Conservation (phyloP, 1,140 invertebrate genomes). For the Phenacoccus solenopsis region DNA sequence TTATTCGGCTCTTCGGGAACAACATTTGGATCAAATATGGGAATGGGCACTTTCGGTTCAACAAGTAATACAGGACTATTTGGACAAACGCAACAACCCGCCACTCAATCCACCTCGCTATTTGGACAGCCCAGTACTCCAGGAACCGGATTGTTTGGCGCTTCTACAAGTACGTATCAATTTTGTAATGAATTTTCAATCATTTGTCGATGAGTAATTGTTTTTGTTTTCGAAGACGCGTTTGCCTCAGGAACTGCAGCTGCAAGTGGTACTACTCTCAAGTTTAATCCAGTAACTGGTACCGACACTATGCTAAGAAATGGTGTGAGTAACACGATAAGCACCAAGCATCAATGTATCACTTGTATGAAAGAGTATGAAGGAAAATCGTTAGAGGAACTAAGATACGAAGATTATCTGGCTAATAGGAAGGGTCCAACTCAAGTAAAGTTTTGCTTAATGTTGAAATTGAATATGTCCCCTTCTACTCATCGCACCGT, state of each 20-base stretch:
- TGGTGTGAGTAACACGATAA: constrained; percentile 66
- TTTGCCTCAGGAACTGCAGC: constrained; percentile 39
- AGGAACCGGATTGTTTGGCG: constrained; percentile 45
- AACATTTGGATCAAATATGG: constrained; percentile 48
- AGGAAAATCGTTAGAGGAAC: constrained; percentile 81
- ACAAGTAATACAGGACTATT: constrained; percentile 32
- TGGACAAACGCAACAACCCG: constrained; percentile 32
- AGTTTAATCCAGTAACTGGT: constrained; percentile 75
- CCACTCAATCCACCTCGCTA: constrained; percentile 35
- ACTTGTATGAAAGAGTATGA: constrained; percentile 98
- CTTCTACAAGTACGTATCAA: constrained; percentile 28
- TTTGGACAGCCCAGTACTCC: constrained; percentile 48
- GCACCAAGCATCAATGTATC: constrained; percentile 87
- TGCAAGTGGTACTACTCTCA: constrained; percentile 55
- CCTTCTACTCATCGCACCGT: not conserved
- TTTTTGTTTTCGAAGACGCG: constrained; percentile 18
- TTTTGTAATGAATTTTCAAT: not conserved
- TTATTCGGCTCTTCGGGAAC: constrained; percentile 41
- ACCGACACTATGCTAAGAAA: constrained; percentile 85
- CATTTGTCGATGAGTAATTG: constrained; percentile 8
- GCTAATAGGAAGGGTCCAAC: constrained; percentile 68
- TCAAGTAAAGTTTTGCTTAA: constrained; percentile 29
- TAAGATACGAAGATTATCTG: constrained; percentile 84
- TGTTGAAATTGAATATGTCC: constrained; percentile 27
- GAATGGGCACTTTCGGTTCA: constrained; percentile 40